Conservation (phyloP, 2,113 vertebrate genomes). For the Enhydra lutris region DNA sequence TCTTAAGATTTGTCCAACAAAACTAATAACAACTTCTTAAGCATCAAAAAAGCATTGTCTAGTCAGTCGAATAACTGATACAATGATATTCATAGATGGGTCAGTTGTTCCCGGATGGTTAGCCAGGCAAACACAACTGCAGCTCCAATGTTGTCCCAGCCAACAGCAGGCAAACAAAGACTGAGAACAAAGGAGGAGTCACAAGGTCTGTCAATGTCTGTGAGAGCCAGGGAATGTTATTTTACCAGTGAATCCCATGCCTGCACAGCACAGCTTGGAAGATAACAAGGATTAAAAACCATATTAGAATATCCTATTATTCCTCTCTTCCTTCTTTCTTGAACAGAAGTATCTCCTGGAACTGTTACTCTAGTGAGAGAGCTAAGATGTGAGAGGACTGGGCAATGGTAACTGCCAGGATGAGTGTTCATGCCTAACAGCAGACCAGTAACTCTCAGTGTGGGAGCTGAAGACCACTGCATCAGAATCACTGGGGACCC, state of each 20-base stretch:
- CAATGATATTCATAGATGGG: neutral
- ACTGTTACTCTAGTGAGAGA: neutral
- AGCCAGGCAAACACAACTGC: neutral
- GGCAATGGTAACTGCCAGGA: neutral
- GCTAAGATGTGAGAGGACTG: neutral
- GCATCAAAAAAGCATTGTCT: neutral
- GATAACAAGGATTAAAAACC: neutral
- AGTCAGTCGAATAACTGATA: neutral
- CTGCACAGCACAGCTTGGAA: neutral
- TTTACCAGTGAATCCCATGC: neutral
- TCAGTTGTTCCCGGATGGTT: neutral
- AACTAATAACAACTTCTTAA: conserved; percentile 11
- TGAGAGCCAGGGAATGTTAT: neutral
- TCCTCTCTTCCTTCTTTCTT: neutral
- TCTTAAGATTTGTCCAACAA: neutral
- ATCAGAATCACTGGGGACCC: neutral
- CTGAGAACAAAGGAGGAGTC: neutral
- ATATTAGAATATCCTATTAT: neutral
- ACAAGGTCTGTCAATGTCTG: neutral
- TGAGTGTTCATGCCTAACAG: neutral
- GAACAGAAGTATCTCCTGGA: neutral
- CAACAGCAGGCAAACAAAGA: neutral
- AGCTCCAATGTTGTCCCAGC: neutral
- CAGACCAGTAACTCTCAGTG: neutral
- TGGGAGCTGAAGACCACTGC: neutral